phyloP scores from a whole-genome alignment of 53 echinoderm and acorn worm genomes.

The Echinarachnius parma region DNA sequence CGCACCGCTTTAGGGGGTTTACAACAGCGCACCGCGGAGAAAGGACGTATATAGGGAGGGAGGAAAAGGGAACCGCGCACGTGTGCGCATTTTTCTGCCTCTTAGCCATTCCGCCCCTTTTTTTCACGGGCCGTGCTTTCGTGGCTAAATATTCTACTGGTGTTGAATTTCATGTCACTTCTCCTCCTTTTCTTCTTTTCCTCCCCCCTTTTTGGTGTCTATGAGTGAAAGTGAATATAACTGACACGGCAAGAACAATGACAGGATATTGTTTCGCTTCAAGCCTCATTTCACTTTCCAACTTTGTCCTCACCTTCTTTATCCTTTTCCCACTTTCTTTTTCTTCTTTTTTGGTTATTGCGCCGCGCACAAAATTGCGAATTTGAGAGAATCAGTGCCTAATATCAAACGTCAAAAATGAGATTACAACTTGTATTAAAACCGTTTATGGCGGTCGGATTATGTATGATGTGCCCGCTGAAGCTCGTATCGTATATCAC shows the following conservation, averaged over 20 bases:
- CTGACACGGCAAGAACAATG: conserved; percentile 36
- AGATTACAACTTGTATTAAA: too few species aligned
- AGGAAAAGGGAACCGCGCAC: conserved; percentile 14
- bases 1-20: conserved; percentile 31
- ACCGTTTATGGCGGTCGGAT: too few species aligned
- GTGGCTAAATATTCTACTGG: conserved; percentile 32
- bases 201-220: background rate
- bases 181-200: background rate
- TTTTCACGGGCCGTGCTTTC: conserved; percentile 10
- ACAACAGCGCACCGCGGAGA: conserved; percentile 3
- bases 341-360: too few species aligned
- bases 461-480: too few species aligned
- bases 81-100: conserved; percentile 11
- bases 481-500: too few species aligned
- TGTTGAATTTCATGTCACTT: conserved; percentile 21
- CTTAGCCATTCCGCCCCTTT: conserved; percentile 2
- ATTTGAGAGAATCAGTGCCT: too few species aligned
- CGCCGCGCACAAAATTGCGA: too few species aligned
- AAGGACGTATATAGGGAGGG: background rate
- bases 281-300: conserved; percentile 22
- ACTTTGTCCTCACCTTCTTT: too few species aligned
- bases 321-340: too few species aligned
- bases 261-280: conserved; percentile 36
- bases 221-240: background rate
- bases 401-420: too few species aligned